Conservation (phyloP, 2,888 invertebrate genomes). For the Strigamia transsilvanica region DNA sequence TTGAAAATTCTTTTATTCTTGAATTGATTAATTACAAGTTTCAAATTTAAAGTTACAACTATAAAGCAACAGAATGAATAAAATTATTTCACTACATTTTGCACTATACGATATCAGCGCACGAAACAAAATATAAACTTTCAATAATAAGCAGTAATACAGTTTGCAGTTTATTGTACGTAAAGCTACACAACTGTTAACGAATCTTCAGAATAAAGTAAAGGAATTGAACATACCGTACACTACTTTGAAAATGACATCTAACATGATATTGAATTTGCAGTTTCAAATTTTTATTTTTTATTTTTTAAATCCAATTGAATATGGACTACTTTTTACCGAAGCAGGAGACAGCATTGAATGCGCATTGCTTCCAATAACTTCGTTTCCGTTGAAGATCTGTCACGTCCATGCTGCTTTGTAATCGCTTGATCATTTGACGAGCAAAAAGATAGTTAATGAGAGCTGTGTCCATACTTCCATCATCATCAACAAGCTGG, state of each 20-base stretch:
- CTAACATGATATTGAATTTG: neutral
- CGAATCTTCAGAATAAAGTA: neutral
- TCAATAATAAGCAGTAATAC: neutral
- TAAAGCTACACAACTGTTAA: constrained; percentile 37
- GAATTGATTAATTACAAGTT: too few species aligned
- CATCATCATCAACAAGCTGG: constrained; percentile 60
- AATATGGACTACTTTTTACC: constrained; percentile 62
- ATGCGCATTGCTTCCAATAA: constrained; percentile 70
- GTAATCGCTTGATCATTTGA: constrained; percentile 68
- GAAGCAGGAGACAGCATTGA: constrained; percentile 70
- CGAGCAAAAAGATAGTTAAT: constrained; percentile 68
- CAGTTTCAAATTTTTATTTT: neutral
- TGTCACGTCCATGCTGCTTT: constrained; percentile 67
- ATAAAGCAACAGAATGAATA: too few species aligned
- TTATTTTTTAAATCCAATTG: neutral
- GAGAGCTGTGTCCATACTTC: constrained; percentile 66
- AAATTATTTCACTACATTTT: too few species aligned
- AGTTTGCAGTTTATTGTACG: constrained; percentile 1
- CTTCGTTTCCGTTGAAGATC: constrained; percentile 68
- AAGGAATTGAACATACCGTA: neutral
- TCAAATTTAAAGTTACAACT: too few species aligned
- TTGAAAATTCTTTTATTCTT: too few species aligned
- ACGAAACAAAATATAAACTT: too few species aligned
- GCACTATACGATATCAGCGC: too few species aligned
- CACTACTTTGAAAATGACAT: neutral